phyloP scores from a whole-genome alignment of 2,113 vertebrate species.

The Cichladusa arquata region DNA sequence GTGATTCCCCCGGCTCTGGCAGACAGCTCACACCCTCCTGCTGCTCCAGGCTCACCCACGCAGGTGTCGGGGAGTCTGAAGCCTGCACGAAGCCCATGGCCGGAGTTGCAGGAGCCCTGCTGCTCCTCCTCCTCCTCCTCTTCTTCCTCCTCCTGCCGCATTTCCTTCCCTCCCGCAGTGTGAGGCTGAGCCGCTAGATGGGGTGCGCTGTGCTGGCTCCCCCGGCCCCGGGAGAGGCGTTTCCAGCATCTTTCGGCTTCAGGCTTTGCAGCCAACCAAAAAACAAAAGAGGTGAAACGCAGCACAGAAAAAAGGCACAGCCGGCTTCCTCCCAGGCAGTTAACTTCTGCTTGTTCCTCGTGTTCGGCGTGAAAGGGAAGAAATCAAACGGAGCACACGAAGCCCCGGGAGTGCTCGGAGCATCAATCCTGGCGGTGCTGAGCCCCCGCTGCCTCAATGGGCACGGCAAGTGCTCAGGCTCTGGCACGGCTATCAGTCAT shows the following conservation, averaged over 20 bases:
- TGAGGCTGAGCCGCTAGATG: conserved; percentile 71
- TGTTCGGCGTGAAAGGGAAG: conserved; percentile 26
- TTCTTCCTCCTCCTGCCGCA: neutral
- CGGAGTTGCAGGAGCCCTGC: neutral
- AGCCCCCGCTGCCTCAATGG: neutral
- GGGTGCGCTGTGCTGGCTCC: conserved; percentile 59
- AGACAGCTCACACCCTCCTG: neutral
- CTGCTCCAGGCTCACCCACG: neutral
- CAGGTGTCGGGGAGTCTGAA: neutral
- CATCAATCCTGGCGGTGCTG: neutral
- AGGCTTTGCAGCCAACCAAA: conserved; percentile 41
- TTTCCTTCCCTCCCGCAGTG: conserved; percentile 25
- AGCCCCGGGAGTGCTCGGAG: neutral
- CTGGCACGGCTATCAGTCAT: conserved; percentile 8
- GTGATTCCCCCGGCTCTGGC: neutral
- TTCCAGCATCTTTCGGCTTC: conserved; percentile 28
- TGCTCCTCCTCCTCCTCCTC: neutral
- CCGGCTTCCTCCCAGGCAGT: conserved; percentile 43
- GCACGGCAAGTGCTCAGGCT: neutral
- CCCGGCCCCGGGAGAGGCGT: neutral
- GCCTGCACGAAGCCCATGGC: neutral
- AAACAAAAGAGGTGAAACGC: conserved; percentile 60
- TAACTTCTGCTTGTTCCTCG: conserved; percentile 45
- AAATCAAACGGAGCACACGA: neutral
- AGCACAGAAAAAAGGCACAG: neutral